phyloP scores from a whole-genome alignment of 92 coral and sea anemone species.

The Nematostella vectensis region DNA sequence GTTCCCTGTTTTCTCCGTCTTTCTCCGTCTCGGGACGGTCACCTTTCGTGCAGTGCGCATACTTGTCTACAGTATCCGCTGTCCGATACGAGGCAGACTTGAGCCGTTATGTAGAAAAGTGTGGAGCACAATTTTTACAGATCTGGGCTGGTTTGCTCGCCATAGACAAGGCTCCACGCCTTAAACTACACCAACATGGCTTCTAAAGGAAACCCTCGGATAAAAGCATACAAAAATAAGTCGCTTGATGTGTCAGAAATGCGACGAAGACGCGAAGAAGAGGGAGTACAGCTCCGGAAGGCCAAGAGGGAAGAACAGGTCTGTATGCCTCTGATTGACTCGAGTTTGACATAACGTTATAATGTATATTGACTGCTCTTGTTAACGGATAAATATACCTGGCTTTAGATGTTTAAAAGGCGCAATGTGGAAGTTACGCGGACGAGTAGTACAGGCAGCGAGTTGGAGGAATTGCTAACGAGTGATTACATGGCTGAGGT shows the following conservation, averaged over 20 bases:
- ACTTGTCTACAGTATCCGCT: no score
- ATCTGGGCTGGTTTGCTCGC: slow-evolving; percentile 34
- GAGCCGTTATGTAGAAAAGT: neutral
- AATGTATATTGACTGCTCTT: neutral
- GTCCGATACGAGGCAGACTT: neutral
- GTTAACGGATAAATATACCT: neutral
- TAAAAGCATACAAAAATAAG: slow-evolving; percentile 97
- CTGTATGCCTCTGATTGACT: slow-evolving; percentile 7
- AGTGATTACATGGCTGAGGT: slow-evolving; percentile 18
- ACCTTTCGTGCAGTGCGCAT: no score
- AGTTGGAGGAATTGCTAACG: slow-evolving; percentile 73
- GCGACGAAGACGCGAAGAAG: slow-evolving; percentile 98
- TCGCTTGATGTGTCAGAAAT: slow-evolving; percentile 87
- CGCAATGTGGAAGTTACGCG: slow-evolving; percentile 75
- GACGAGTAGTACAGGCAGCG: slow-evolving; percentile 42
- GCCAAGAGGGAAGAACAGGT: slow-evolving; percentile 99
- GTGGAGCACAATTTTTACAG: neutral
- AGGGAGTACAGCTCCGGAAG: slow-evolving; percentile 95
- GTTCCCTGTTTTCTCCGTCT: no score
- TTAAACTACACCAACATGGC: slow-evolving; percentile 56
- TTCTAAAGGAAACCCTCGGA: slow-evolving; percentile 70
- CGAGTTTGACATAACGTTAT: no score
- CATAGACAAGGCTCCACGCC: slow-evolving; percentile 26
- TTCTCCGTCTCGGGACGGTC: no score
- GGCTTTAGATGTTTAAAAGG: slow-evolving; percentile 89